Percentiles rank a stretch among this genome's conserved stretches.
Conservation (phyloP, 2,888 invertebrate species). For the Hanleya hanleyi region DNA sequence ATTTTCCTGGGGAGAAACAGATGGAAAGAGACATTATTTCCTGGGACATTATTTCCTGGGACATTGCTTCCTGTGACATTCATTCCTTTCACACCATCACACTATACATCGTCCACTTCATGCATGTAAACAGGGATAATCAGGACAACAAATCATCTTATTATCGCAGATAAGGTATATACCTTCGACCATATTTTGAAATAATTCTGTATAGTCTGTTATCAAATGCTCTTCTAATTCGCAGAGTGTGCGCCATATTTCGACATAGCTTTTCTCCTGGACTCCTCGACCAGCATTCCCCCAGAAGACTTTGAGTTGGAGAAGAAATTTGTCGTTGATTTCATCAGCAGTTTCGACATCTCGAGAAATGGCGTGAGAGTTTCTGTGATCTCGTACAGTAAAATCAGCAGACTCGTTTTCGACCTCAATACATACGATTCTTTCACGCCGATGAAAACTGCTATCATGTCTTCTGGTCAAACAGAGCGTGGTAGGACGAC, state of each 20-base stretch:
- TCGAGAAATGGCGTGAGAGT: neutral
- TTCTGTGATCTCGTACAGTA: neutral
- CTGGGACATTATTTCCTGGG: too few species aligned
- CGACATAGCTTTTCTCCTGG: neutral
- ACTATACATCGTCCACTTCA: too few species aligned
- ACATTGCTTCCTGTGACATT: too few species aligned
- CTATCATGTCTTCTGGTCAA: neutral
- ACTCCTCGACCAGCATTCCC: neutral
- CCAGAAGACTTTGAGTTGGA: neutral
- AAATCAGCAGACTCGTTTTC: neutral
- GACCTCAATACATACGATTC: neutral
- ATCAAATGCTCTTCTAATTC: neutral
- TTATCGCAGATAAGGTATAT: too few species aligned
- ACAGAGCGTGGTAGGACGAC: neutral
- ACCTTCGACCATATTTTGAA: too few species aligned
- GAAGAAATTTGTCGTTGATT: neutral
- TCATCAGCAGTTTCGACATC: neutral
- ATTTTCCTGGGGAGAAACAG: too few species aligned
- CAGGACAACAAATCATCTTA: too few species aligned
- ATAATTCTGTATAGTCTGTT: too few species aligned
- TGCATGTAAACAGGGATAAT: too few species aligned
- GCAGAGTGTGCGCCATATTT: neutral
- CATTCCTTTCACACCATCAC: too few species aligned
- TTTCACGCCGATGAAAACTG: neutral
- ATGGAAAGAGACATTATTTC: too few species aligned